Conservation (phyloP, 2,888 invertebrate genomes). For the Muschampia plurimacula region DNA sequence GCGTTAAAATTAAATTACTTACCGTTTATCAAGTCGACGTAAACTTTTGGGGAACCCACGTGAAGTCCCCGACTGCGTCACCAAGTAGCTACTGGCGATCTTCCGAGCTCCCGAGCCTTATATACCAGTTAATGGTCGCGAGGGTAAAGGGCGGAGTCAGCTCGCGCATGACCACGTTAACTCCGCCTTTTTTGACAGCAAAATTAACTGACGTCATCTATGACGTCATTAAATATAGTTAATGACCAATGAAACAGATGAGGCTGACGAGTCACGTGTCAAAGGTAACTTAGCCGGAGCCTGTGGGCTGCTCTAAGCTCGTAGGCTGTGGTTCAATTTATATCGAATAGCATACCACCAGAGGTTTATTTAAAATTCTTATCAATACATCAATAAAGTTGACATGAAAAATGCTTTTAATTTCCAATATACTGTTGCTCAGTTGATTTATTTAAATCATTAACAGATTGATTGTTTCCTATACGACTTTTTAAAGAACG, state of each 20-base stretch:
- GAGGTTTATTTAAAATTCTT: too few species aligned
- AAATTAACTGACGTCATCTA: constrained; percentile 52
- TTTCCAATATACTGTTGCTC: too few species aligned
- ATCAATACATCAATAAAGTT: too few species aligned
- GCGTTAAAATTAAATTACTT: constrained; percentile 54
- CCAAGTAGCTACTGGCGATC: constrained; percentile 50
- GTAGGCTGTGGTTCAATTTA: constrained; percentile 13
- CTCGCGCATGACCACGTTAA: constrained; percentile 55
- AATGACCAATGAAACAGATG: constrained; percentile 40
- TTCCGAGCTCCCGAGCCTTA: constrained; percentile 56
- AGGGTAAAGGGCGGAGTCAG: constrained; percentile 67
- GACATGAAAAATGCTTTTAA: too few species aligned
- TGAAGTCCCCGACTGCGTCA: constrained; percentile 51
- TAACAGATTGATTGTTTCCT: too few species aligned
- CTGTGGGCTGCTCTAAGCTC: neutral
- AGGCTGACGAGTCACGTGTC: constrained; percentile 19
- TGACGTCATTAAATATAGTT: constrained; percentile 57
- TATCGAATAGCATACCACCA: too few species aligned
- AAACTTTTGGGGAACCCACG: constrained; percentile 65
- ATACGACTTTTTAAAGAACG: too few species aligned
- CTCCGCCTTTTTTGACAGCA: constrained; percentile 73
- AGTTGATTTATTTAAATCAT: too few species aligned
- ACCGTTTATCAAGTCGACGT: constrained; percentile 68
- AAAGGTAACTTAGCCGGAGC: constrained; percentile 7
- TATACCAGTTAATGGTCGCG: constrained; percentile 60